These are phyloP conservation scores for Noctua fimbriata DNA, from an alignment of 2,888 invertebrate species.

Conservation along the genomic window DNA sequence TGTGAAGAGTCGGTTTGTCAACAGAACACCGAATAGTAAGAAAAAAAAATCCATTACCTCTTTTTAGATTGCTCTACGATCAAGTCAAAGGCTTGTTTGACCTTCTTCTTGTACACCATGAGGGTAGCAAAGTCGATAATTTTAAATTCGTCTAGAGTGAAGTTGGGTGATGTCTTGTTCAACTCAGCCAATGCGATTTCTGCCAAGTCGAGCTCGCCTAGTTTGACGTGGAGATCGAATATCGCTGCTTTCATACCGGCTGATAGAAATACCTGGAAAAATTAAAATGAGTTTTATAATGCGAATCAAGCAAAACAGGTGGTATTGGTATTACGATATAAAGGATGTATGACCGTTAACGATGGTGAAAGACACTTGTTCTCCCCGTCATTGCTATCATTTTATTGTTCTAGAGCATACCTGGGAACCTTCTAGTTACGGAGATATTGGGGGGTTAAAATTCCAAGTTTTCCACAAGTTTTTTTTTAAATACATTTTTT, in stretches of 20 bases:
- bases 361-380: no score
- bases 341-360: no score
- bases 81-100: constrained; percentile 85
- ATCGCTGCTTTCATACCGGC: constrained; percentile 92
- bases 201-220: constrained; percentile 89
- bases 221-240: constrained; percentile 91
- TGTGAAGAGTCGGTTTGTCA: no score
- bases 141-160: constrained; percentile 92
- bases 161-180: constrained; percentile 87
- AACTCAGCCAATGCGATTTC: constrained; percentile 88
- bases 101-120: constrained; percentile 87
- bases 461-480: no score
- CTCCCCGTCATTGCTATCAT: no score
- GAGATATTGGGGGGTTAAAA: no score
- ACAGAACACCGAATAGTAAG: neutral
- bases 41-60: constrained; percentile 71
- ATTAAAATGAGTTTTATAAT: neutral
- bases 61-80: constrained; percentile 87
- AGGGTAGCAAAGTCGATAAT: constrained; percentile 91
- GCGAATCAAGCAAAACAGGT: neutral
- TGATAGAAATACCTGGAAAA: constrained; percentile 87
- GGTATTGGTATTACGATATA: neutral
- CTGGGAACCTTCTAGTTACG: no score
- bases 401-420: no score
- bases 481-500: no score